These are phyloP conservation scores for Urocynchramus pylzowi DNA, from an alignment of 2,113 vertebrate genomes.

Conservation along the genomic window DNA sequence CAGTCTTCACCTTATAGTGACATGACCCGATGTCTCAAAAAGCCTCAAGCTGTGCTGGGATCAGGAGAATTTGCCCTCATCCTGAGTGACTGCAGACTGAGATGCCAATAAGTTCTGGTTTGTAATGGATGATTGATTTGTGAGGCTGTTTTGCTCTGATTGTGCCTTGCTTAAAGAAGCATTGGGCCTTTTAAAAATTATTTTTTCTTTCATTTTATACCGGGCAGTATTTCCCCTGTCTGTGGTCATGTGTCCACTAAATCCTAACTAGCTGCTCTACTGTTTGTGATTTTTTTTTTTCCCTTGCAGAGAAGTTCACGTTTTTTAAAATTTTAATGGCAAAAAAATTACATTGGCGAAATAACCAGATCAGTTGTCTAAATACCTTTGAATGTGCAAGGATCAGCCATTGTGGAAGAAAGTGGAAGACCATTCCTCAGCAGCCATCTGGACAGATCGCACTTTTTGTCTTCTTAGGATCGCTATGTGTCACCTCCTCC, in stretches of 20 bases:
- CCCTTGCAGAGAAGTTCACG: background rate
- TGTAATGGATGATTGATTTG: constrained; percentile 64
- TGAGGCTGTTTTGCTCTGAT: constrained; percentile 32
- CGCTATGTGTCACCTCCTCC: accelerated
- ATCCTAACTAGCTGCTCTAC: background rate
- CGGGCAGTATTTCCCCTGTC: background rate
- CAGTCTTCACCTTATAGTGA: constrained; percentile 34
- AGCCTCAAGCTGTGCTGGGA: constrained; percentile 51
- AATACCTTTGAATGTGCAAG: background rate
- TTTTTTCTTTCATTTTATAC: background rate
- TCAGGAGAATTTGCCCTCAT: constrained; percentile 25
- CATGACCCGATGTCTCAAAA: constrained; percentile 66
- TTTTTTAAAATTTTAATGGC: background rate
- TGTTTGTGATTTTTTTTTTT: background rate
- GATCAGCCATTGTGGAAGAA: background rate
- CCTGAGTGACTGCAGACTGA: constrained; percentile 35
- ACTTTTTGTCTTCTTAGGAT: background rate
- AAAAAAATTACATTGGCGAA: background rate
- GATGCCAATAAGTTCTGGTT: constrained; percentile 57
- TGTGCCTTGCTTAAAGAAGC: constrained; percentile 1
- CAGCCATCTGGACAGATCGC: background rate
- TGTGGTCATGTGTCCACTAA: background rate
- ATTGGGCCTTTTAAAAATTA: background rate
- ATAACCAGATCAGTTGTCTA: background rate
- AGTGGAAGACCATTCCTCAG: background rate